Base-by-base conservation (phyloP, 1,140 invertebrate genomes). In the Pseudomyrmex sp. region DNA sequence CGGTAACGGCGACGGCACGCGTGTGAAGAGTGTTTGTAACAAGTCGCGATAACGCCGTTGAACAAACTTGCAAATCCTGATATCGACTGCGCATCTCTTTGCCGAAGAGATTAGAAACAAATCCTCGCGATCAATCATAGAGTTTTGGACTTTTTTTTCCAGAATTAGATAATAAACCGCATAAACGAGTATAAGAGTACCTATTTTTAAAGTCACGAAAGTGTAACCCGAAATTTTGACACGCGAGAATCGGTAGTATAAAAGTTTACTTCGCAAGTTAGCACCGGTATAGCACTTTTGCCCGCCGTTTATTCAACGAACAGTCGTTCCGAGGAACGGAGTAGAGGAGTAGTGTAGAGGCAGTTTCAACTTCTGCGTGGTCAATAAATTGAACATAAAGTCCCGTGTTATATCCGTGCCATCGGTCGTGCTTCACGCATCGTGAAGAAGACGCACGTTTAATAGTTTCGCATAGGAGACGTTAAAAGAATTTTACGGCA, bases 311-410 rank as follows among this genome's bases (percentile, higher is more conserved):
- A 87, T 84, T 77, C 68, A 69, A 35, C 23, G 20, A 79, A 56
- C 80, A 52, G 76, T 87, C 73, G 73, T 84, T 65, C 62, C 35
- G 35, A 35, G 35, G 35, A 5, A 10, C 23, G 2, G 20, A 66
- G 5, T 35, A 52, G 35, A 87, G 82, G 35, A 72, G 35, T 18
- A 65, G 58, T 63, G 50, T 72, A 74, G 77, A 54, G 66, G 77
- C 58, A 85, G 62, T 88, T 88, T 82, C 72, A 83, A 56, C 54
- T 63, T 85, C 26, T 62, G 63, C 61, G 52, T 59, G 18, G 54
- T 68, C 72, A 83, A 85, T 88, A 88, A 85, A 88, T 86, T 72
- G 44, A 12, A 74, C 72, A 44, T 82, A 88, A 88, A 88, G 54
- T 73, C 56, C 9, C 61, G 46, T 23, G 44, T 85, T 76, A 85